Base-by-base conservation (phyloP, 2,113 vertebrate species). In the Pterophyllum scalare region DNA sequence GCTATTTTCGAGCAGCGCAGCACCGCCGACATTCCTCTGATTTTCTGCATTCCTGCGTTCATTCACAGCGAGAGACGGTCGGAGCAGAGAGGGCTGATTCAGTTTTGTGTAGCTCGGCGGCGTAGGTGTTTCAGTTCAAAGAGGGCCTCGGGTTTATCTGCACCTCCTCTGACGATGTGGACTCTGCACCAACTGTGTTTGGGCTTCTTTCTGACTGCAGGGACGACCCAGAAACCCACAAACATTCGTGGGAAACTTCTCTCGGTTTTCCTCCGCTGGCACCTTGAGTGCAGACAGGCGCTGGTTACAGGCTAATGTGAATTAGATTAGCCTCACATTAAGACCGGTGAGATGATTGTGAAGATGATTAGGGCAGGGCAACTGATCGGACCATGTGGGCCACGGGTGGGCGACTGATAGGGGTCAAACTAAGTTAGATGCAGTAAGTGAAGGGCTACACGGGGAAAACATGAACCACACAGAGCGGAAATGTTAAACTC, bases 11-110 rank as follows among this genome's bases (percentile, higher is more conserved):
- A 80, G 58, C 52, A 20, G 38, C 56, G 75, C 89, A 86, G 83
- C 79, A 74, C 83, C 52, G 75, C 75, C 64, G 57, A 89, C 92
- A 93, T 94, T 93, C 93, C 87, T 89, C 60, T 24, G 54, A 92
- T 93, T 88, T 88, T 93, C 90, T 81, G 86, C 89, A 93, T 94
- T 93, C 91, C 91, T 92, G 82, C 58, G 5, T 89, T 88, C 88
- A 89, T 92, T 92, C 85, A 89, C 19, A 56, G 75, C 24, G 46
- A 33, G 82, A 61, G 77, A 38, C 6, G 5, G 14, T 22, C 26
- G 1, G 65, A 78, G 76, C 56, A 24, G 19, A 22, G 65, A 26
- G 70, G 11, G 67, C n/a, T 70, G 83, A 81, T 54, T 88, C 84
- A 79, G 77, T 76, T 88, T 77, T 15, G 38, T 31, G 79, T 33